Evolutionary conservation across 1,140 invertebrate genomes (phyloP).

Genomic region (Neodiprion virginianus): DNA sequence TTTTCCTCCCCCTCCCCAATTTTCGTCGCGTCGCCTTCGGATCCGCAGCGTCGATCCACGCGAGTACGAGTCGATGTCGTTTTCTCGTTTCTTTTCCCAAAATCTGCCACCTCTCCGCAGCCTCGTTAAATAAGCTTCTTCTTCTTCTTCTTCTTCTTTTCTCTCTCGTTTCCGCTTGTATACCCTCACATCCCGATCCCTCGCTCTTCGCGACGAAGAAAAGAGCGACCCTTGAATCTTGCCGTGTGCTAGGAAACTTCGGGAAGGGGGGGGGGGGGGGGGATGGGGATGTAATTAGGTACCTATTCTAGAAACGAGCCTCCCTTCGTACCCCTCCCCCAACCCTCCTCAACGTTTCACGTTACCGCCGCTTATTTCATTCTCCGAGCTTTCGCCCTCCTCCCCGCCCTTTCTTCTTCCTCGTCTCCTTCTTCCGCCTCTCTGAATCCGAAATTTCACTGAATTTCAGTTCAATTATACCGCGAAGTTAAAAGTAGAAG

Average conservation of each 20-base stretch:
- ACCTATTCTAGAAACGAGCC: not conserved
- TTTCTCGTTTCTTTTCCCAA: conserved; percentile 22
- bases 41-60: too few species aligned
- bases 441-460: too few species aligned
- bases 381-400: not conserved
- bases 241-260: not conserved
- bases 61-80: too few species aligned
- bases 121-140: too few species aligned
- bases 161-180: not conserved
- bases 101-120: not conserved
- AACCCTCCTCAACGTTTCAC: not conserved
- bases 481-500: not conserved
- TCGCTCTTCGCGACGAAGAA: not conserved
- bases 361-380: not conserved
- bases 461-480: not conserved
- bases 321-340: not conserved
- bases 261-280: not conserved
- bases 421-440: not conserved
- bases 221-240: not conserved
- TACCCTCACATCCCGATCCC: too few species aligned
- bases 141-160: not conserved
- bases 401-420: not conserved
- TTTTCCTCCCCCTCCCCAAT: conserved; percentile 28
- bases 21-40: too few species aligned
- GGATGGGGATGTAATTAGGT: not conserved